Evolutionary conservation across 2,797 vertebrate species (phyloP), one percentile per base, ranked within the genome.

Genomic region (Gymnothorax javanicus): DNA sequence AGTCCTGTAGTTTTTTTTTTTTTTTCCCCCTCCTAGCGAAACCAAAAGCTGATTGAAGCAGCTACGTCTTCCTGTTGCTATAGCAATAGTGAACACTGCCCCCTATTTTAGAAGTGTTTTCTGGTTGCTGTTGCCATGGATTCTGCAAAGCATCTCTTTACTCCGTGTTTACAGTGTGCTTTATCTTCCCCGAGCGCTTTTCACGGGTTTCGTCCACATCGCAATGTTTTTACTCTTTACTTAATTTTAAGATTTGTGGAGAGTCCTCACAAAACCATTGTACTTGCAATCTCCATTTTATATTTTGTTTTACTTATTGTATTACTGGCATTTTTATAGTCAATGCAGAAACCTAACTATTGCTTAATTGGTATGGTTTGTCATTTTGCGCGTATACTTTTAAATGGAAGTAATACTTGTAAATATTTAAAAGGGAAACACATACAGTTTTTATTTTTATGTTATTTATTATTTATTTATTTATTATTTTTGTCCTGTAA

Each of bases 21-120:
- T 60, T 90, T 86, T 87, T 91, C 92, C 91, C 87, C n/a, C 92
- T 92, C 87, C 27, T 88, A 71, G 83, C 86, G 88, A 77, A 92
- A 89, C 91, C 91, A 90, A 91, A 92, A 89, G 89, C 92, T 92
- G 93, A 94, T 94, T 92, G 92, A 93, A 93, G 93, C 92, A 94
- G 92, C 93, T 91, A 93, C 90, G 90, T 94, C 93, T 95, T 92
- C 92, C 92, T 95, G 95, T 95, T 96, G 95, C 95, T 93, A 96
- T 95, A 95, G 95, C 91, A 93, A 95, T 95, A 95, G 93, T 93
- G 93, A 95, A 94, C 92, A 93, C 89, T 90, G 88, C 89, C 90
- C 91, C 92, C 91, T 79, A 84, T 86, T 88, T 91, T 69, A 73
- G 92, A 90, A 89, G 92, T 93, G 91, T 92, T 94, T 94, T 86